Base-by-base conservation (phyloP, 2,113 vertebrate genomes). In the Hemiprocne comata region DNA sequence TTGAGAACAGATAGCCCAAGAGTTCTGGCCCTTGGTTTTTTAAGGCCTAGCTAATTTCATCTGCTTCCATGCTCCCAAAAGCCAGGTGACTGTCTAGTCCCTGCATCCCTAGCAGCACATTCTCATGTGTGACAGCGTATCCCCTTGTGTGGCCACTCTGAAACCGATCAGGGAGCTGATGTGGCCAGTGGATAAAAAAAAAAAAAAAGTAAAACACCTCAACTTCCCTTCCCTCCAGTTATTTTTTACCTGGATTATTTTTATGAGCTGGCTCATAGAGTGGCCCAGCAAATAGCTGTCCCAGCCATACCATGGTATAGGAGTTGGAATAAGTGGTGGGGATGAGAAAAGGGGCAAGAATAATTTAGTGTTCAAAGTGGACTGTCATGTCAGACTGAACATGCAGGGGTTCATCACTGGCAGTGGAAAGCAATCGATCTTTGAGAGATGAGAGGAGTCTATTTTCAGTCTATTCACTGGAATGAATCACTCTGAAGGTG, bases 311-410 rank as follows among this genome's bases (percentile, higher is more conserved):
- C 0, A 0, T n/a, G 53, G n/a, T 62, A 25, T 46, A 51, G 51
- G 40, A 93, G 60, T 65, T 93, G 70, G 58, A 84, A 61, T 79
- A 91, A 91, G 36, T 4, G 0, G 64, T 83, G 67, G 38, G n/a
- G 72, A 93, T 93, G 90, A 92, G 90, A 88, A 95, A 70, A 94
- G 67, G 78, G 67, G 88, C 71, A 90, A 87, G 82, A 94, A 95
- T 94, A 93, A 85, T 91, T 69, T 51, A 79, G 64, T 66, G 71
- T 90, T 93, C 71, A 26, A 54, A 88, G 79, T 84, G 85, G 83
- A 55, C 94, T 88, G 72, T 77, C 65, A 26, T 80, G 79, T 96
- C 71, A 94, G 78, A 34, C 55, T 80, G 80, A 80, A 88, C 33
- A 42, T 51, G 75, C 72, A 58, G 67, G 40, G 66, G 54, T 87